Evolutionary conservation across 2,888 invertebrate genomes (phyloP).

Genomic region (Erannis defoliaria): DNA sequence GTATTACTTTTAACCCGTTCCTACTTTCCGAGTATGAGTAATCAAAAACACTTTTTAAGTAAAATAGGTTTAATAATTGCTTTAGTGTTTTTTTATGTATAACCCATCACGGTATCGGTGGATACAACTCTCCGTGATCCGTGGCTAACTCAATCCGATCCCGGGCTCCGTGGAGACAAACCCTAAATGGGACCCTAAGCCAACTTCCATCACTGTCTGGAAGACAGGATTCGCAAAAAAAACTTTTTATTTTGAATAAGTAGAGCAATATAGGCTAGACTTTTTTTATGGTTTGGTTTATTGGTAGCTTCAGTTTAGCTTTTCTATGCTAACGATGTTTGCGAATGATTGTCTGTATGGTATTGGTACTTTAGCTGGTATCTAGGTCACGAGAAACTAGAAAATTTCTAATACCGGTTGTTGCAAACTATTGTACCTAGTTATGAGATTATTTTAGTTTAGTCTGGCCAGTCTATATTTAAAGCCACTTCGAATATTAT

Average conservation of each 20-base stretch:
- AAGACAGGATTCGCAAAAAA: neutral
- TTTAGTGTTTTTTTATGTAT: too few species aligned
- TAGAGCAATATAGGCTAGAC: slow-evolving; percentile 10
- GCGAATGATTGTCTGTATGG: slow-evolving; percentile 1
- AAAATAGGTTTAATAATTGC: too few species aligned
- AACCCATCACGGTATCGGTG: too few species aligned
- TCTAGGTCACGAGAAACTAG: slow-evolving; percentile 24
- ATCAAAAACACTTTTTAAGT: too few species aligned
- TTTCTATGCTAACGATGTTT: slow-evolving; percentile 10
- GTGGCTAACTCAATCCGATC: too few species aligned
- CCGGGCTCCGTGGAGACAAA: too few species aligned
- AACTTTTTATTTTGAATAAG: neutral
- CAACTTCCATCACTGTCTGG: too few species aligned
- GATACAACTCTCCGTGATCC: too few species aligned
- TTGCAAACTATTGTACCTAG: slow-evolving; percentile 23
- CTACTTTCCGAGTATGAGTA: too few species aligned
- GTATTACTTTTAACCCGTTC: too few species aligned
- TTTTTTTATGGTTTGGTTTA: slow-evolving; percentile 2
- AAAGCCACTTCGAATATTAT: slow-evolving; percentile 28
- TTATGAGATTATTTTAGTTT: slow-evolving; percentile 26
- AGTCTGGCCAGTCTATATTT: slow-evolving; percentile 34
- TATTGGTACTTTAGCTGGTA: slow-evolving; percentile 9
- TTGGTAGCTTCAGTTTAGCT: slow-evolving; percentile 10
- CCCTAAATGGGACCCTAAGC: too few species aligned
- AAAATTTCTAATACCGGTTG: slow-evolving; percentile 7